Evolutionary conservation across 1,140 invertebrate genomes (phyloP), one percentile per base, ranked within the genome.

Genomic region (Muscidifurax raptorellus): DNA sequence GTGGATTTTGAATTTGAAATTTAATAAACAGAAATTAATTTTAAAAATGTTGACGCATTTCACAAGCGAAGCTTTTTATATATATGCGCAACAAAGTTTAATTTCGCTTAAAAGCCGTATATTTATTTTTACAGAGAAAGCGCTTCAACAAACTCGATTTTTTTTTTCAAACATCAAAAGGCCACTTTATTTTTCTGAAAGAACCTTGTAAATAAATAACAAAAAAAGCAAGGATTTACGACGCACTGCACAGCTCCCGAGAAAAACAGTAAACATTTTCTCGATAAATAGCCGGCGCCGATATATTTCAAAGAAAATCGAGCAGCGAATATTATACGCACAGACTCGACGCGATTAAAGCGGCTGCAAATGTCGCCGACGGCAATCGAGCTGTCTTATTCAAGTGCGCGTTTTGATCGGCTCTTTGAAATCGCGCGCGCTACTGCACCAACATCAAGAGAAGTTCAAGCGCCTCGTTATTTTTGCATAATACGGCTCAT

Each of bases 401-500:
- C 18, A 52, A 52, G 47, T 15, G 13, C 47, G 18, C 13, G 47
- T 52, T 40, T 40, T 40, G 36, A 52, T 59, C 52, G 52, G 52
- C 18, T 59, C 52, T 59, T 59, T 59, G 52, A 59, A 18, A 22
- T 59, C 22, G 6, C 6, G 22, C 2, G 36, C 7, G 36, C 36
- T 40, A 40, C 36, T 9, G 36, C 36, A 40, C 7, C 36, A 40
- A 9, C 36, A 10, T 10, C 0, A n/a, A 18, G 6, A 59, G 18
- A 59, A 59, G 52, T 59, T 59, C 52, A 59, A 59, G 52, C 18
- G 18, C 52, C 52, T 69, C 67, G 25, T 69, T 30, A 30, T 30
- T 69, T 69, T 69, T 69, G 67, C 67, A 69, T 69, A 69, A 30
- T 30, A 30, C 67, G 67, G 67, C 67, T 69, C 67, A 69, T 69